Conservation (phyloP, 2,113 vertebrate species). For the Alethe castanea region DNA sequence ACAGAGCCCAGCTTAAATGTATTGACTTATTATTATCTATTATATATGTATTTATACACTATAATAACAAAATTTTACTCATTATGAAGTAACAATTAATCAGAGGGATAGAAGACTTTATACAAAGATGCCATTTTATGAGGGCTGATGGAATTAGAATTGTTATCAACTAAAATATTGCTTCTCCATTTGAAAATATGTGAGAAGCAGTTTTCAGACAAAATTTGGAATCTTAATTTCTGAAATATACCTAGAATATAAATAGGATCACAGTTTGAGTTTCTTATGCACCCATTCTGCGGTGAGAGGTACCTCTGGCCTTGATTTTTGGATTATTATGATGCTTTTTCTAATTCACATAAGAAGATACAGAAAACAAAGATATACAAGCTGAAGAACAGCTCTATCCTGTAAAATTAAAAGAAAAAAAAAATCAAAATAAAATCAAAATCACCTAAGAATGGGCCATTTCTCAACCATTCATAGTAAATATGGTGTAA, state of each 20-base stretch:
- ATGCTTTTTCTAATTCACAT: neutral
- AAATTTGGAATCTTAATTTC: neutral
- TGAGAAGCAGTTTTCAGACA: neutral
- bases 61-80: neutral
- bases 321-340: neutral
- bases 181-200: neutral
- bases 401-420: neutral
- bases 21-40: neutral
- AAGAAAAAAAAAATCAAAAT: neutral
- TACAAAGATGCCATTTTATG: neutral
- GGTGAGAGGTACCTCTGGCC: neutral
- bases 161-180: neutral
- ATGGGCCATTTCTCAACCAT: neutral
- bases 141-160: neutral
- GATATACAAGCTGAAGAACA: neutral
- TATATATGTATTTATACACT: no score
- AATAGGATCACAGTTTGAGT: neutral
- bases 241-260: neutral
- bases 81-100: neutral
- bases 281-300: neutral
- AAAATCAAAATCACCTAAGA: neutral
- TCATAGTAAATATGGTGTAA: neutral
- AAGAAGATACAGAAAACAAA: neutral
- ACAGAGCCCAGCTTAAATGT: neutral
- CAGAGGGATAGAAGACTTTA: neutral